Evolutionary conservation across 2,888 invertebrate species (phyloP).

Genomic region (Protonemura montana): DNA sequence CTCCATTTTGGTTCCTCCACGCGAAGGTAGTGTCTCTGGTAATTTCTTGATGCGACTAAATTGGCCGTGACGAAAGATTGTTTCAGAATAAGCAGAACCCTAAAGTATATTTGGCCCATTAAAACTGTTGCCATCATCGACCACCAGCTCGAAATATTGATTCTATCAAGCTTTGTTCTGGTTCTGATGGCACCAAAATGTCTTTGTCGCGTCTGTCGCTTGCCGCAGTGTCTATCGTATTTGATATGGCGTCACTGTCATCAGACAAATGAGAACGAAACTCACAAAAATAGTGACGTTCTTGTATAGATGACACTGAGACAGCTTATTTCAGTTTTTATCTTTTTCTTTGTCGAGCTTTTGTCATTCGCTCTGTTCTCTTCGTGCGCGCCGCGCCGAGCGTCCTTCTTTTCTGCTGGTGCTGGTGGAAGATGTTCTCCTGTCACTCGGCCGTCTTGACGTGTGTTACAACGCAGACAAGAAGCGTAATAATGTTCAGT

Average conservation of each 20-base stretch:
- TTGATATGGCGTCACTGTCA: conserved; percentile 46
- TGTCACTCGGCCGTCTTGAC: conserved; percentile 47
- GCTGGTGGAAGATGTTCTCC: conserved; percentile 45
- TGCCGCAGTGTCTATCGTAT: conserved; percentile 33
- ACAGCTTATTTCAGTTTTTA: conserved; percentile 49
- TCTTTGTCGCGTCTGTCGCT: conserved; percentile 31
- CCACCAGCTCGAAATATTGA: conserved; percentile 39
- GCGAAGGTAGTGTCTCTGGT: background rate
- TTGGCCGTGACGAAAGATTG: conserved; percentile 7
- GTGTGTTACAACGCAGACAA: conserved; percentile 48
- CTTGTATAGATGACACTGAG: conserved; percentile 49
- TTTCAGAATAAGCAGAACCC: conserved; percentile 9
- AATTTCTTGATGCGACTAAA: background rate
- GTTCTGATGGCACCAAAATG: conserved; percentile 24
- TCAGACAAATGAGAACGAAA: conserved; percentile 50
- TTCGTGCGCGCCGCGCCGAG: conserved; percentile 37
- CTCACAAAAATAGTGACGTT: conserved; percentile 48
- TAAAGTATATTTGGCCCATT: background rate
- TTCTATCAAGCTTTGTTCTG: conserved; percentile 35
- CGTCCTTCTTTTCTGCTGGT: no score
- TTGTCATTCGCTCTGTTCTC: conserved; percentile 48
- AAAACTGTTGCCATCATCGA: background rate
- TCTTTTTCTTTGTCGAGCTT: conserved; percentile 48
- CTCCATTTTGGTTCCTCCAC: background rate
- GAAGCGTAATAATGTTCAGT: conserved; percentile 59